Percentiles rank a stretch among this genome's conserved stretches.
These are phyloP conservation scores for Drosophila tsacasi DNA, from an alignment of 1,140 invertebrate species.

Conservation along the genomic window DNA sequence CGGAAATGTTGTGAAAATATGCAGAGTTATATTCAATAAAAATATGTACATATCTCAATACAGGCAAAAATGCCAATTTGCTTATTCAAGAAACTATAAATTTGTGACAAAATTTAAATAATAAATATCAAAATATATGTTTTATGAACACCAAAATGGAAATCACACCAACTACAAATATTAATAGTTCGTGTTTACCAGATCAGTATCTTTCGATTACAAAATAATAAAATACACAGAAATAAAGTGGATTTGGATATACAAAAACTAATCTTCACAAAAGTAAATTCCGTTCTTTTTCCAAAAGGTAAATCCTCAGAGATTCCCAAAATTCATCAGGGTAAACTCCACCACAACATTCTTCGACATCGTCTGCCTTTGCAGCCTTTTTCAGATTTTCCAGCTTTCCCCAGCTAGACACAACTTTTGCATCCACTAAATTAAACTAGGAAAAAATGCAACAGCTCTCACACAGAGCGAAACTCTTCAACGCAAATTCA, in stretches of 20 bases:
- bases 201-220: neutral
- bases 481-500: constrained; percentile 57
- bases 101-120: constrained; percentile 1
- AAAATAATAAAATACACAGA: neutral
- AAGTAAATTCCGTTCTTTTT: neutral
- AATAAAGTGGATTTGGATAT: neutral
- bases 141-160: neutral
- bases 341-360: neutral
- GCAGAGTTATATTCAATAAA: constrained; percentile 29
- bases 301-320: neutral
- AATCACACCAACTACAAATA: neutral
- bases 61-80: neutral
- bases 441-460: constrained; percentile 61
- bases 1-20: constrained; percentile 32
- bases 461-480: constrained; percentile 21
- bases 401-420: constrained; percentile 1
- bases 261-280: neutral
- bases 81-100: neutral
- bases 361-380: neutral
- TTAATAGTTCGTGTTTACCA: neutral
- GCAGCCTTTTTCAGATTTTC: neutral
- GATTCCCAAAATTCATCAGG: neutral
- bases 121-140: neutral
- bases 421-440: constrained; percentile 59
- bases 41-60: constrained; percentile 5